Evolutionary conservation across 1,140 invertebrate genomes (phyloP).

Genomic region (Pantala flavescens): DNA sequence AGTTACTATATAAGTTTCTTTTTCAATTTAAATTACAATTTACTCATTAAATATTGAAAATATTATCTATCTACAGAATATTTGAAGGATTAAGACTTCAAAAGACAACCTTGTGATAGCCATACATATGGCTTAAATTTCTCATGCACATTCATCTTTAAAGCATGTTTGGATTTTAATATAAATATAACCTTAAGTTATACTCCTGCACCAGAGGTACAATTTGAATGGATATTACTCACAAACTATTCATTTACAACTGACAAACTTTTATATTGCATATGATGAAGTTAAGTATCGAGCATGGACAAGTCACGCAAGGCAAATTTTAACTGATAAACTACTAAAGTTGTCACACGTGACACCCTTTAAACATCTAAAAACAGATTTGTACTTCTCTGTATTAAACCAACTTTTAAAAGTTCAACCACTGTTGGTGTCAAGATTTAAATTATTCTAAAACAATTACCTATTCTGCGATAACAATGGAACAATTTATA

Average conservation of each 20-base stretch:
- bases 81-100: conserved; percentile 3
- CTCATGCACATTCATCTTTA: background rate
- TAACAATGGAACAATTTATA: background rate
- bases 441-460: background rate
- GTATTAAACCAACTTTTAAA: background rate
- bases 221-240: background rate
- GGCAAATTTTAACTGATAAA: background rate
- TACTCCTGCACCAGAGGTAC: background rate
- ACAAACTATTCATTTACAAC: background rate
- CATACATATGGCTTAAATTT: background rate
- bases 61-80: conserved; percentile 8
- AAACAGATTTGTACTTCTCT: conserved; percentile 6
- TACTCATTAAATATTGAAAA: conserved; percentile 1
- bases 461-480: background rate
- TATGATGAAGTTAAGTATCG: background rate
- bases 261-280: background rate
- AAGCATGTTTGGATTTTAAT: background rate
- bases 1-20: background rate
- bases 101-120: background rate
- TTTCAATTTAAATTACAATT: background rate
- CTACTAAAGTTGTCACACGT: background rate
- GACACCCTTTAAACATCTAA: background rate
- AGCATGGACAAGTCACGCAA: background rate
- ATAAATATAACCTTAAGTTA: background rate
- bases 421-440: background rate